Conservation (phyloP, 1,140 invertebrate species). For the Trigoniulus corallinus region DNA sequence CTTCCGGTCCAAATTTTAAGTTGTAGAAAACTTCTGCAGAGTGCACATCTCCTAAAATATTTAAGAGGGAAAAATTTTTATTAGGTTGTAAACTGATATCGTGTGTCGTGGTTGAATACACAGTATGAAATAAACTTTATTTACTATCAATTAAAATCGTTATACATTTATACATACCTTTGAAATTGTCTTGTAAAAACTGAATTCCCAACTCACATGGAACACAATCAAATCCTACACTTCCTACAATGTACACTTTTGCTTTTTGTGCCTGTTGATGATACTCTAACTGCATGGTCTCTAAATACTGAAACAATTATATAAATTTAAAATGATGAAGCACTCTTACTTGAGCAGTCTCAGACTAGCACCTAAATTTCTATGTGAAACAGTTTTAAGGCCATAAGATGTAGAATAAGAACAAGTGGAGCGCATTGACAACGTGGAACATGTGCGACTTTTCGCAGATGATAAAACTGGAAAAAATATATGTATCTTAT, state of each 20-base stretch:
- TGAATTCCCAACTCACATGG: neutral
- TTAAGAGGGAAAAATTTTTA: neutral
- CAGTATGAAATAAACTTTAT: no score
- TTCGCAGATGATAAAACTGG: no score
- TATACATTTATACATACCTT: neutral
- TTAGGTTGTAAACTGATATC: no score
- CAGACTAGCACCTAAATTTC: no score
- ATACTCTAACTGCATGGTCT: constrained; percentile 1
- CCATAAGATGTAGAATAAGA: no score
- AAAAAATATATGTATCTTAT: no score
- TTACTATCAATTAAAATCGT: neutral
- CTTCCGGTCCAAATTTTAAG: neutral
- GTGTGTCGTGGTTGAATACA: no score
- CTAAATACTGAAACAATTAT: neutral
- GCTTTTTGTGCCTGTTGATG: neutral
- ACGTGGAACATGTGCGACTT: no score
- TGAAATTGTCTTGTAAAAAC: neutral
- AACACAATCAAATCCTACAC: neutral
- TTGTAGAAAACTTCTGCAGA: neutral
- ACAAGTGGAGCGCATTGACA: no score
- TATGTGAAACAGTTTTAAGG: no score
- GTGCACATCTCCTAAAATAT: neutral
- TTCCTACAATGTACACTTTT: neutral
- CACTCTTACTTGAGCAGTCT: no score
- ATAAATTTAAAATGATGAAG: no score